phyloP scores from a whole-genome alignment of 1,140 invertebrate genomes.

The Rhagoletis pomonella region DNA sequence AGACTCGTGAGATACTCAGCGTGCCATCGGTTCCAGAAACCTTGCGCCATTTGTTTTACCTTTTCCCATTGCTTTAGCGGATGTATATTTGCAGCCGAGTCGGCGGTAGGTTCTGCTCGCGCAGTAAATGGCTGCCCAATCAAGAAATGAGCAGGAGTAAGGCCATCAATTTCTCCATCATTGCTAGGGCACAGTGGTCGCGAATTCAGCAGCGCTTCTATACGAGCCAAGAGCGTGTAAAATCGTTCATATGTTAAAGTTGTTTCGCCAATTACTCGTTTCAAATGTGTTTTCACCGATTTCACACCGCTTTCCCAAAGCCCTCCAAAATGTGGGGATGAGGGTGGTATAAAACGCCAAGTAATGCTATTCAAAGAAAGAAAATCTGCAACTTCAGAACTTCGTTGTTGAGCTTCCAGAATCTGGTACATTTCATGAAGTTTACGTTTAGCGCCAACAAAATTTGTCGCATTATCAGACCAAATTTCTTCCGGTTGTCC shows the following conservation, averaged over 20 bases:
- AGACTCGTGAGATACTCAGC: too few relatives aligned
- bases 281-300: background rate
- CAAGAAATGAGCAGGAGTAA: constrained; percentile 71
- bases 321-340: background rate
- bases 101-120: background rate
- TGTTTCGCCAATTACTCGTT: background rate
- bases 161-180: constrained; percentile 60
- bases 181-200: constrained; percentile 63
- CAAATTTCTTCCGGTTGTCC: background rate
- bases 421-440: background rate
- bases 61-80: too few relatives aligned
- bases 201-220: constrained; percentile 71
- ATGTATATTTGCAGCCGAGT: too few relatives aligned
- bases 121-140: constrained; percentile 63
- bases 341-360: background rate
- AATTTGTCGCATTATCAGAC: background rate
- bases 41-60: too few relatives aligned
- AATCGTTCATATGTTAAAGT: background rate
- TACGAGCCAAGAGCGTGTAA: constrained; percentile 57
- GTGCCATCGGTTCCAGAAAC: too few relatives aligned
- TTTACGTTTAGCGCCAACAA: background rate
- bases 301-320: background rate
- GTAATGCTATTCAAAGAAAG: background rate
- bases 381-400: background rate
- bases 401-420: background rate